Percentiles rank a stretch among this genome's conserved stretches.
phyloP scores from a whole-genome alignment of 2,113 vertebrate genomes.

The Mesoclemmys tuberculata region DNA sequence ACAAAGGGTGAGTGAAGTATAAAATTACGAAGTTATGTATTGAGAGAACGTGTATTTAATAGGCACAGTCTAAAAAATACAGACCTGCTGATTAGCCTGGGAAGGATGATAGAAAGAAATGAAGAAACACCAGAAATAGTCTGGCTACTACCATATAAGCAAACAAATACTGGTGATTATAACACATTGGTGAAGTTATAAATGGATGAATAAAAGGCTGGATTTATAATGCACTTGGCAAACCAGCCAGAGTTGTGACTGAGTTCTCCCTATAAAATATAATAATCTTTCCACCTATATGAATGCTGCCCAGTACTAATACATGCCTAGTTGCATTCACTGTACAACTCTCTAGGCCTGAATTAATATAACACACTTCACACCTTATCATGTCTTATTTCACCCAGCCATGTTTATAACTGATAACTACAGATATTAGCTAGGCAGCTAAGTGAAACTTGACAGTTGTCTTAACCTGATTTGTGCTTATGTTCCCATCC shows the following conservation, averaged over 20 bases:
- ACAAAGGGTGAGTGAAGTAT: fast-evolving
- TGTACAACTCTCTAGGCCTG: no score
- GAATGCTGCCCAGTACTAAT: neutral
- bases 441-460: neutral
- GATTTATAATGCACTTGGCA: fast-evolving
- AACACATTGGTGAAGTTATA: neutral
- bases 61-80: neutral
- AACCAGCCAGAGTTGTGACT: neutral
- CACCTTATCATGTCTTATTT: neutral
- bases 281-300: neutral
- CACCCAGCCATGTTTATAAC: neutral
- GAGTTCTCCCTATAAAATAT: neutral
- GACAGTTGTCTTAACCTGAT: neutral
- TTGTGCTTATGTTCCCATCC: neutral
- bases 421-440: neutral
- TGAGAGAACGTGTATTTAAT: neutral
- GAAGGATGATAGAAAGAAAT: neutral
- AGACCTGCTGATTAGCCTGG: neutral
- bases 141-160: neutral
- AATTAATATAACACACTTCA: neutral
- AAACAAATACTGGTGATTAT: neutral
- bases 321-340: neutral
- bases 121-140: neutral
- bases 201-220: neutral
- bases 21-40: neutral